phyloP scores from a whole-genome alignment of 2,888 invertebrate genomes.

The Isoperla grammatica region DNA sequence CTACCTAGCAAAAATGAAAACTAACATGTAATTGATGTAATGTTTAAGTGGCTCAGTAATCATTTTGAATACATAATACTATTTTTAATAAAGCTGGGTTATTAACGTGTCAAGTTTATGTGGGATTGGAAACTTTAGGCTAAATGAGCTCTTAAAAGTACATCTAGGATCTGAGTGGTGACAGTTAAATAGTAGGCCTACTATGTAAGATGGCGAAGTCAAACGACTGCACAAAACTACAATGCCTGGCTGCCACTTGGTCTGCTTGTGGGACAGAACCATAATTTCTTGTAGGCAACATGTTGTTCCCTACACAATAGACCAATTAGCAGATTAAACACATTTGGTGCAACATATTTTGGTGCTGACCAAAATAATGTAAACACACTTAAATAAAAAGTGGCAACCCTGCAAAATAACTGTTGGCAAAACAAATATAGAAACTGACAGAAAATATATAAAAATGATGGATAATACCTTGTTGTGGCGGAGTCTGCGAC shows the following conservation, averaged over 20 bases:
- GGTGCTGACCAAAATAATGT: constrained; percentile 20
- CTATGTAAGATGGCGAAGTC: constrained; percentile 20
- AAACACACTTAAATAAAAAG: constrained; percentile 24
- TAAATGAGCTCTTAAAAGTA: background rate
- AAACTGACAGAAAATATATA: constrained; percentile 31
- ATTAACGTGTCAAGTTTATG: no score
- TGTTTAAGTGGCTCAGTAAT: no score
- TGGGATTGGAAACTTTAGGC: no score
- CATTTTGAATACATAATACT: no score
- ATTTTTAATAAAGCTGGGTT: background rate
- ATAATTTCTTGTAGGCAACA: background rate
- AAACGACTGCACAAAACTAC: constrained; percentile 28
- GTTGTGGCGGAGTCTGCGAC: constrained; percentile 24
- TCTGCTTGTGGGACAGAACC: constrained; percentile 14
- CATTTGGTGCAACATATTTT: background rate
- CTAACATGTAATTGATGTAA: no score
- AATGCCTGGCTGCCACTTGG: constrained; percentile 31
- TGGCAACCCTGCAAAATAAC: constrained; percentile 30
- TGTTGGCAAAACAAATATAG: constrained; percentile 26
- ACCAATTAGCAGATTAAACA: background rate
- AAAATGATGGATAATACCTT: constrained; percentile 33
- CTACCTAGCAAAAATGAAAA: no score
- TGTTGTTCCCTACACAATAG: background rate
- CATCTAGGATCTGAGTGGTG: constrained; percentile 1
- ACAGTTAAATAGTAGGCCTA: background rate